phyloP scores from a whole-genome alignment of 2,888 invertebrate genomes.

The Andrena praecox region DNA sequence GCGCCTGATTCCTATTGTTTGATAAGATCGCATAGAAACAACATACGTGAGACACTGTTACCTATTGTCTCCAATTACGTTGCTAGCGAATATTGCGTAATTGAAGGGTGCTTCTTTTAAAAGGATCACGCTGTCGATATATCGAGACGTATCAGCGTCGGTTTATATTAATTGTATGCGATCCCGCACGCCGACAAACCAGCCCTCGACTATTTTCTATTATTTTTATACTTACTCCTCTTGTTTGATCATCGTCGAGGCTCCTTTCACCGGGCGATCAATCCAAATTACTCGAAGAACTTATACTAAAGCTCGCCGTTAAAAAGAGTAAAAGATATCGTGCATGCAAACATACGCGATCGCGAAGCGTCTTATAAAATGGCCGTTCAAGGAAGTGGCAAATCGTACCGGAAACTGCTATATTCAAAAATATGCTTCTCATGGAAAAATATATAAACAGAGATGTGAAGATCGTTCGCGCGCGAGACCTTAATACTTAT shows the following conservation, averaged over 20 bases:
- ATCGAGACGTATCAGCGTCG: slow-evolving; percentile 12
- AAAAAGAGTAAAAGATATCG: slow-evolving; percentile 65
- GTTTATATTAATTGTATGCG: slow-evolving; percentile 24
- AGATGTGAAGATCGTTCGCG: not conserved
- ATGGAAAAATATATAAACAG: slow-evolving; percentile 14
- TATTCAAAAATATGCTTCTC: slow-evolving; percentile 52
- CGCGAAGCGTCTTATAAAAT: slow-evolving; percentile 78
- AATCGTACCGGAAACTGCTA: slow-evolving; percentile 70
- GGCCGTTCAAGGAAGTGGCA: slow-evolving; percentile 69
- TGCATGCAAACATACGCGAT: slow-evolving; percentile 66
- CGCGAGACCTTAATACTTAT: slow-evolving; percentile 13
- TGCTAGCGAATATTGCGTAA: not conserved
- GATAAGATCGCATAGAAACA: slow-evolving; percentile 16
- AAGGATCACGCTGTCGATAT: not conserved
- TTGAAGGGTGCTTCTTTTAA: not conserved
- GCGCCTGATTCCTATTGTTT: slow-evolving; percentile 66
- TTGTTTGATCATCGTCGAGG: slow-evolving; percentile 68
- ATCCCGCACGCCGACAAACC: slow-evolving; percentile 44
- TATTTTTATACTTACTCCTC: slow-evolving; percentile 76
- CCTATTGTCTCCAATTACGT: not conserved
- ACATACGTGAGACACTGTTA: slow-evolving; percentile 10
- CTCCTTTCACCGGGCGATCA: slow-evolving; percentile 31
- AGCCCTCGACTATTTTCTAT: slow-evolving; percentile 1
- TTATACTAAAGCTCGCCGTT: slow-evolving; percentile 50
- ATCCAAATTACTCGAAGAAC: slow-evolving; percentile 36